Percentiles rank a stretch among this genome's conserved stretches.
Conservation (phyloP, 2,113 vertebrate species). For the Solenodon paradoxus region DNA sequence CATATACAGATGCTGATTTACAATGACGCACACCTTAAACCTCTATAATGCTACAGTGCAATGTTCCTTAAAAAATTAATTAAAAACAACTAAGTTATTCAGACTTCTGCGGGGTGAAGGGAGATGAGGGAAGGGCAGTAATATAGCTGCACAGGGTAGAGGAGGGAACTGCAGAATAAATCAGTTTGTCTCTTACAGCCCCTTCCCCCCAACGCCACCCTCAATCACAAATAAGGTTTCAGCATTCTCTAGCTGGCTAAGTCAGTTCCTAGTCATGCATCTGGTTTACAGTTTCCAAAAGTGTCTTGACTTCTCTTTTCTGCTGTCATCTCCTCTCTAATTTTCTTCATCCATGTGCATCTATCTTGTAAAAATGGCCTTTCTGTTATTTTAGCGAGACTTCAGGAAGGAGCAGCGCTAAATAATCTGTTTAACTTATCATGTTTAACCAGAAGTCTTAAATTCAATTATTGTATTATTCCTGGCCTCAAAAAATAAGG, state of each 20-base stretch:
- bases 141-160: neutral
- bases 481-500: neutral
- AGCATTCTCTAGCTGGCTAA: neutral
- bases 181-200: neutral
- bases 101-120: neutral
- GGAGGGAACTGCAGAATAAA: neutral
- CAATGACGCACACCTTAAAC: no score
- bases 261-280: neutral
- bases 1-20: no score
- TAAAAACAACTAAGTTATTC: no score
- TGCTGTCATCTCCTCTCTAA: neutral
- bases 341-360: neutral
- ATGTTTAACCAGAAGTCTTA: neutral
- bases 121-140: neutral
- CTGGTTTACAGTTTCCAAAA: neutral
- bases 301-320: neutral
- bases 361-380: neutral
- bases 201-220: neutral
- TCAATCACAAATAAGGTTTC: no score
- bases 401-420: neutral
- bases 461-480: neutral
- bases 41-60: no score
- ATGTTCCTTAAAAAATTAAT: no score
- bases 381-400: neutral
- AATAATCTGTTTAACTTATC: neutral